These are phyloP conservation scores for Poeciliopsis turneri DNA, from an alignment of 2,797 vertebrate species.

Conservation along the genomic window DNA sequence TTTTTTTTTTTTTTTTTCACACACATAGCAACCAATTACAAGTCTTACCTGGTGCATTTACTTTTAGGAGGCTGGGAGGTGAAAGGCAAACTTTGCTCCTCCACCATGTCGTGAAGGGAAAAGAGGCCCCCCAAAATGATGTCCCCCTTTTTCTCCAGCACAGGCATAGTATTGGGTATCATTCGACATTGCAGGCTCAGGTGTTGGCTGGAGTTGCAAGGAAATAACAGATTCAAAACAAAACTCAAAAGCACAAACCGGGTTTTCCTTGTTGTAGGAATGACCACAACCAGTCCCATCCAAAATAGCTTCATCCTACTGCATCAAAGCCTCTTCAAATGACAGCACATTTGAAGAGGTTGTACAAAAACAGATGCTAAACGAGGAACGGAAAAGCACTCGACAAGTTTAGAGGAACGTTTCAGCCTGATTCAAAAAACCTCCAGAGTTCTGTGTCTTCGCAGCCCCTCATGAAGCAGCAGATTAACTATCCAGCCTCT, in stretches of 20 bases:
- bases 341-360: neutral
- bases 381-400: neutral
- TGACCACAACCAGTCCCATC: neutral
- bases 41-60: constrained; percentile 76
- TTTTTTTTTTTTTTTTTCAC: neutral
- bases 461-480: neutral
- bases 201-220: constrained; percentile 41
- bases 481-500: constrained; percentile 12
- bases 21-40: neutral
- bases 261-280: neutral
- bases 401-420: neutral
- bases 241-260: constrained; percentile 37
- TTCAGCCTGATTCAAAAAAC: neutral
- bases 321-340: neutral
- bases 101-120: constrained; percentile 81
- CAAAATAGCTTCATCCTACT: constrained; percentile 28
- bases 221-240: constrained; percentile 41
- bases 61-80: constrained; percentile 62
- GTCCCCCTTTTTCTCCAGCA: constrained; percentile 76
- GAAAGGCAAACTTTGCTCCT: constrained; percentile 69
- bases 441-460: neutral
- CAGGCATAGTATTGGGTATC: constrained; percentile 60
- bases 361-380: neutral
- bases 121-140: constrained; percentile 82
- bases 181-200: constrained; percentile 59